Evolutionary conservation across 2,113 vertebrate genomes (phyloP), one percentile per base, ranked within the genome.

Genomic region (Corapipo altera): DNA sequence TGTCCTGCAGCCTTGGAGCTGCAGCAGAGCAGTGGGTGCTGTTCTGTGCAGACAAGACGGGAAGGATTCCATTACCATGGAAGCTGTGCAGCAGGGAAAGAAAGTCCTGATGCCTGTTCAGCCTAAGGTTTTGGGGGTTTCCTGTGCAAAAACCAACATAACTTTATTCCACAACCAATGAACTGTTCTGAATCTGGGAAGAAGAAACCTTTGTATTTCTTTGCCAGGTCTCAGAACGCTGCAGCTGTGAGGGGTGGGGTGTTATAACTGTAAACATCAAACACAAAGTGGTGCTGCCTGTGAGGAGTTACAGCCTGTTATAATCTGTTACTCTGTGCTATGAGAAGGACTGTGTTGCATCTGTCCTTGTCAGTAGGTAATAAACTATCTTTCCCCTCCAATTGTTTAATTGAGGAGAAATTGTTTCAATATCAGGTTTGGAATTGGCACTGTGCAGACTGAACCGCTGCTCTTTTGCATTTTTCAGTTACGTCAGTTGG

Each of bases 271-370:
- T 21, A 33, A 79, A 66, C 9, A 26, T 9, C 11, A 16, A 6
- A 18, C 0, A 0, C 11, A 12, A 22, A 75, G 71, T 0, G 37
- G 16, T 4, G 41, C 55, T 23, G 39, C 44, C 21, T 8, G 2
- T 17, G 59, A 85, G 16, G 28, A 44, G 22, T 41, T 69, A 35
- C 57, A 61, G 15, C 17, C 23, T 18, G n/a, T 37, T 61, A 26
- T 2, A 52, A 24, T 37, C 18, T 49, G 39, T 33, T 18, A 20
- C 55, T 35, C 49, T 41, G 12, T 46, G 44, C 61, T 28, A 0
- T 0, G 1, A 70, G 35, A 15, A 51, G 32, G 35, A 37, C 21
- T 44, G 7, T 43, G 32, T 24, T 67, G 22, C 30, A 15, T 48
- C 55, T 48, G 2, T n/a, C 33, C 23, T 49, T 66, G 27, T 33